Percentiles rank a stretch among this genome's conserved stretches.
Conservation (phyloP, 2,888 invertebrate genomes). For the Leucophenga montana region DNA sequence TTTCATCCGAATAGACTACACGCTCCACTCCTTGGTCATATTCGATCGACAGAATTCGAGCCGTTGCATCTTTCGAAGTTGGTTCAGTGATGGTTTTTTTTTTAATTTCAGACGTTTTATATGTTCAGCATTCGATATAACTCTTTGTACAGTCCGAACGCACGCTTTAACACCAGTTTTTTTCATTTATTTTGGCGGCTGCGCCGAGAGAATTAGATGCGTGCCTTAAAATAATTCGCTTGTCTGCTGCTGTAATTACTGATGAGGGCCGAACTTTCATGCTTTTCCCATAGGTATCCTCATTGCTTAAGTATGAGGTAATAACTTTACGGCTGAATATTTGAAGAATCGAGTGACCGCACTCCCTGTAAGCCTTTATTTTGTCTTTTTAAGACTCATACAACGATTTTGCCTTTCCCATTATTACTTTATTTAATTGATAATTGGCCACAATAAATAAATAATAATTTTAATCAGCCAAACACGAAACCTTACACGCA, state of each 20-base stretch:
- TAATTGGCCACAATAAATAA: constrained; percentile 7
- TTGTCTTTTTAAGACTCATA: too few species aligned
- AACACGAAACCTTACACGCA: background rate
- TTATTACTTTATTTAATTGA: constrained; percentile 2
- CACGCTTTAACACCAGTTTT: background rate
- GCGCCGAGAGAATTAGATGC: background rate
- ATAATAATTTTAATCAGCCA: background rate
- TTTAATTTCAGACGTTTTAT: background rate
- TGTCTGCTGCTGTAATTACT: too few species aligned
- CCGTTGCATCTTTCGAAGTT: background rate
- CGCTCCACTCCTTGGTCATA: constrained; percentile 28
- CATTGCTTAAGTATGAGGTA: too few species aligned
- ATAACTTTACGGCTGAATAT: too few species aligned
- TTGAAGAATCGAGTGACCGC: too few species aligned
- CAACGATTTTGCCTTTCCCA: too few species aligned
- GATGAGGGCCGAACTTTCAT: too few species aligned
- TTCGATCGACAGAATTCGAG: too few species aligned
- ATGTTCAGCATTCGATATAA: constrained; percentile 6
- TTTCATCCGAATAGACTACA: too few species aligned
- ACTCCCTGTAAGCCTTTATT: too few species aligned
- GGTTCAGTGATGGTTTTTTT: background rate
- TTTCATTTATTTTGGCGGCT: background rate
- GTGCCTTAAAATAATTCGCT: background rate
- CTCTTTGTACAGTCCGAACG: constrained; percentile 2
- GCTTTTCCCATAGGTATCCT: too few species aligned